Evolutionary conservation across 2,888 invertebrate species (phyloP).

Genomic region (Drosophila trichaetosa): DNA sequence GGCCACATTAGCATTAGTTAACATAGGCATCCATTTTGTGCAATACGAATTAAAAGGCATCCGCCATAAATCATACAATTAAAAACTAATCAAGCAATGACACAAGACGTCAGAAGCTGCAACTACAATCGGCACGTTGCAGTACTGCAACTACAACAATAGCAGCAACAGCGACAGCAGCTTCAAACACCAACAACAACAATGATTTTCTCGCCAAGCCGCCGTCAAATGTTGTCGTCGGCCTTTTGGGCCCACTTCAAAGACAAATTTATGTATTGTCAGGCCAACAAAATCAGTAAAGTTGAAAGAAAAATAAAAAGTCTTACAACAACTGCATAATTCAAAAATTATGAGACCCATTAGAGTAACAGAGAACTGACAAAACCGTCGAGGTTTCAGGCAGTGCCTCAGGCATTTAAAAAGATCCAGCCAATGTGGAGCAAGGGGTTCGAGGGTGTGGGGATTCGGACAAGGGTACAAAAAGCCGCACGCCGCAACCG

Average conservation of each 20-base stretch:
- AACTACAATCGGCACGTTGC: constrained; percentile 63
- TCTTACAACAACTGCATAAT: constrained; percentile 67
- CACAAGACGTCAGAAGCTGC: constrained; percentile 67
- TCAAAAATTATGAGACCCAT: constrained; percentile 73
- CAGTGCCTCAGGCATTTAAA: constrained; percentile 46
- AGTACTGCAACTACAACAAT: constrained; percentile 32
- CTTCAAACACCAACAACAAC: constrained; percentile 27
- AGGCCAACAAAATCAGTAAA: constrained; percentile 53
- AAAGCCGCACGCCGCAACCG: constrained; percentile 67
- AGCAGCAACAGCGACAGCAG: constrained; percentile 19
- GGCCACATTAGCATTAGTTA: constrained; percentile 69
- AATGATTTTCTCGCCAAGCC: constrained; percentile 57
- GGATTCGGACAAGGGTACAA: constrained; percentile 1
- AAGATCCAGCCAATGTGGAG: constrained; percentile 48
- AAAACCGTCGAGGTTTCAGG: constrained; percentile 57
- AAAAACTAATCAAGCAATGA: constrained; percentile 80
- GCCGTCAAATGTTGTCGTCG: constrained; percentile 52
- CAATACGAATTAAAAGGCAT: constrained; percentile 54
- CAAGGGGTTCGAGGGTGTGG: constrained; percentile 8
- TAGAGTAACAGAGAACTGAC: constrained; percentile 63
- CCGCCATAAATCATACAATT: constrained; percentile 76
- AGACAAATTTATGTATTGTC: constrained; percentile 78
- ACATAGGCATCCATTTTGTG: constrained; percentile 61
- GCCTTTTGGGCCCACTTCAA: constrained; percentile 75
- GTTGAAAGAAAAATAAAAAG: constrained; percentile 27